These are phyloP conservation scores for Myrmophylax atrothorax DNA, from an alignment of 2,113 vertebrate genomes.

Conservation along the genomic window DNA sequence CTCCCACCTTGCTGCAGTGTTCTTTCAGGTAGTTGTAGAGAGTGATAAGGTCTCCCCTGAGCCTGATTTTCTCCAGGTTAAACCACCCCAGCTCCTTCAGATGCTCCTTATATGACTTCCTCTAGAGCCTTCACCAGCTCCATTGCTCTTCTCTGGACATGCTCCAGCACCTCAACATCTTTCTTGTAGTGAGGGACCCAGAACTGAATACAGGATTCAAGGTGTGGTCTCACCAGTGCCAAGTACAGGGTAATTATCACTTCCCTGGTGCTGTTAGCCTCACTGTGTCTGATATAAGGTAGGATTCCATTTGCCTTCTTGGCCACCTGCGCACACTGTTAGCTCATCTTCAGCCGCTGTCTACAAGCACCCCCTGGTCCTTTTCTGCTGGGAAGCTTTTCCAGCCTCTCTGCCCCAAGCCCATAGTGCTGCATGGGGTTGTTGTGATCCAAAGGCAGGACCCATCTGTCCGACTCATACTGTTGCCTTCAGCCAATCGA, in stretches of 20 bases:
- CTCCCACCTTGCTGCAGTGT: accelerated
- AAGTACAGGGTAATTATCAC: accelerated
- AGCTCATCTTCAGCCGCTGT: accelerated
- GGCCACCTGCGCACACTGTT: neutral
- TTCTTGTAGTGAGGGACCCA: neutral
- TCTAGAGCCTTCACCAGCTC: neutral
- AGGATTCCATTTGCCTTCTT: neutral
- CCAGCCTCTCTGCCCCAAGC: neutral
- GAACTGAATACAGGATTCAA: accelerated
- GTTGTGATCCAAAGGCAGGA: too few relatives aligned
- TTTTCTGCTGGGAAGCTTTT: neutral
- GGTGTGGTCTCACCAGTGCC: neutral
- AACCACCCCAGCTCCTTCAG: accelerated
- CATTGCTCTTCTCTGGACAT: accelerated
- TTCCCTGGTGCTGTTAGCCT: neutral
- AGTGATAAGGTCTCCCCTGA: accelerated
- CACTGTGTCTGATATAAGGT: accelerated
- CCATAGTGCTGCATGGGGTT: too few relatives aligned
- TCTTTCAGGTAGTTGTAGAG: neutral
- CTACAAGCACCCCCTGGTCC: accelerated
- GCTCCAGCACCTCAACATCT: accelerated
- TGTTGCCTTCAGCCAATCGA: neutral
- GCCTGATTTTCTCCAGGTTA: neutral
- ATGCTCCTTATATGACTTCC: accelerated
- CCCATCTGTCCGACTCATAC: too few relatives aligned